Conservation (phyloP, 2,113 vertebrate species). For the Oophaga pumilio region DNA sequence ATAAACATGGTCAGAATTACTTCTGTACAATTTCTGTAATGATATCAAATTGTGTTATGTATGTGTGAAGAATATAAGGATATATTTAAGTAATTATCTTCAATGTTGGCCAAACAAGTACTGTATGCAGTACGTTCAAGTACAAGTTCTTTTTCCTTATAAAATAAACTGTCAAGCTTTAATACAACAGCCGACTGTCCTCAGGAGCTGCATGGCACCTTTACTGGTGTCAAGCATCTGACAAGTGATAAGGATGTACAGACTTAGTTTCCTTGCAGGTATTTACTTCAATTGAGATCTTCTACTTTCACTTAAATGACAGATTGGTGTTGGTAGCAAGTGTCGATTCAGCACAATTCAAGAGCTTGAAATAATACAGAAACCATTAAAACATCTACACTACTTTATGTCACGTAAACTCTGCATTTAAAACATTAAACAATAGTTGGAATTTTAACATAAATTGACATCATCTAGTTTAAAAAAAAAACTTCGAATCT, state of each 20-base stretch:
- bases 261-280: slow-evolving; percentile 4
- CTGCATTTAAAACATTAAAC: not conserved
- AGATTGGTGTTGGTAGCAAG: not conserved
- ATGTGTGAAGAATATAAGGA: not conserved
- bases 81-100: not conserved
- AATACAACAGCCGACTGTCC: not conserved
- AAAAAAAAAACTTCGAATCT: not conserved
- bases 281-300: slow-evolving; percentile 18
- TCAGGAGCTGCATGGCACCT: not conserved
- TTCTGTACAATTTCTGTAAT: not conserved
- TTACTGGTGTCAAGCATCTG: slow-evolving; percentile 16
- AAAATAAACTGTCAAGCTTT: not conserved
- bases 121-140: not conserved
- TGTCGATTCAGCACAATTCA: not conserved
- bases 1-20: too few relatives aligned
- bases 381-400: not conserved
- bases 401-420: not conserved
- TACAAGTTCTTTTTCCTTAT: not conserved
- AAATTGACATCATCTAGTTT: not conserved
- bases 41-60: not conserved
- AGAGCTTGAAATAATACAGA: not conserved
- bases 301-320: slow-evolving; percentile 8
- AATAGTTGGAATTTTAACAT: not conserved
- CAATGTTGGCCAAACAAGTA: not conserved
- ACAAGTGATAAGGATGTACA: slow-evolving; percentile 36